These are phyloP conservation scores for Apantesis nais DNA, from an alignment of 2,888 invertebrate species.

Conservation along the genomic window DNA sequence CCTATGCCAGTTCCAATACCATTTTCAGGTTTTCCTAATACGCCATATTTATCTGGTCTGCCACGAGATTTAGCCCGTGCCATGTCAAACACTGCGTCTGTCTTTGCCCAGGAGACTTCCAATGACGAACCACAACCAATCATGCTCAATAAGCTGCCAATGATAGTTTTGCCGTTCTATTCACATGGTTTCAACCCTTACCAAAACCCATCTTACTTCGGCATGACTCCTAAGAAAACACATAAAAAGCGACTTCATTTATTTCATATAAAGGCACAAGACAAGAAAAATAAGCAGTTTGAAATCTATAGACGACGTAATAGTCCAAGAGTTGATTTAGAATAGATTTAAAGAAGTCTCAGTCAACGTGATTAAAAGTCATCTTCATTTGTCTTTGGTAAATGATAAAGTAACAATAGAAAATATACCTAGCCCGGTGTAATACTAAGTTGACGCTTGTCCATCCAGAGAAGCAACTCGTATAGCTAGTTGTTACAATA, in stretches of 20 bases:
- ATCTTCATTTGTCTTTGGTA: not conserved
- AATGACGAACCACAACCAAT: constrained; percentile 35
- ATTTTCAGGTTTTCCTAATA: constrained; percentile 40
- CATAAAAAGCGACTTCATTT: constrained; percentile 36
- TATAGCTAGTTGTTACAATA: no score
- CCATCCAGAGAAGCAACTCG: no score
- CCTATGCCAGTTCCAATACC: constrained; percentile 48
- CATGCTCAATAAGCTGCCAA: constrained; percentile 69
- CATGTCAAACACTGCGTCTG: constrained; percentile 23
- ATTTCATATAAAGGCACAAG: constrained; percentile 47
- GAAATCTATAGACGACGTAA: constrained; percentile 34
- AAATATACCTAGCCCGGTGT: not conserved
- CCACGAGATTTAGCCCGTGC: constrained; percentile 28
- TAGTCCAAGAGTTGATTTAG: constrained; percentile 5
- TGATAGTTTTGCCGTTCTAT: constrained; percentile 81
- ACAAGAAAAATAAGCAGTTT: constrained; percentile 42
- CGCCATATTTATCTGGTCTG: not conserved
- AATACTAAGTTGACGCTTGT: no score
- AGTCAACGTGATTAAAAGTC: not conserved
- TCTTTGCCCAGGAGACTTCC: not conserved
- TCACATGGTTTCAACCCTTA: constrained; percentile 63
- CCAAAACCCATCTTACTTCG: constrained; percentile 43
- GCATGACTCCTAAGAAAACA: constrained; percentile 21
- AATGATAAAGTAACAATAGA: not conserved
- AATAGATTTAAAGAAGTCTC: not conserved